phyloP scores from a whole-genome alignment of 2,113 vertebrate genomes.

The Callionymus lyra region DNA sequence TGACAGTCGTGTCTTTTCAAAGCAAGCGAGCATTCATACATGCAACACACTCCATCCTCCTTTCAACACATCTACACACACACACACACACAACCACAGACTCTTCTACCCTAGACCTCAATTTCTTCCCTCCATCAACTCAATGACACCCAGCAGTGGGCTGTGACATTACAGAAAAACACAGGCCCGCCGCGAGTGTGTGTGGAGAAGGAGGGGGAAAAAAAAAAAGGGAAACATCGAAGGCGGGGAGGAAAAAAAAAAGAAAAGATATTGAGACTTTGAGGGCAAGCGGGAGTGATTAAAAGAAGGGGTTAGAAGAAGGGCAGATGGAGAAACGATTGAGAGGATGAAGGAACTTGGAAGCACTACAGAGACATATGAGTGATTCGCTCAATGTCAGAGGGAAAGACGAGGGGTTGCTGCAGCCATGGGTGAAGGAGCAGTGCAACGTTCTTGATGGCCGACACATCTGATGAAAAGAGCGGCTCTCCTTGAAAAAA shows the following conservation, averaged over 20 bases:
- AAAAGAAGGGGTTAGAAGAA: constrained; percentile 43
- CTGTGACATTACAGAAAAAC: constrained; percentile 66
- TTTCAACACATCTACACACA: constrained; percentile 11
- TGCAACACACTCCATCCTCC: constrained; percentile 32
- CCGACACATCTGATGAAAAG: constrained; percentile 52
- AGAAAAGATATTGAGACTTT: constrained; percentile 24
- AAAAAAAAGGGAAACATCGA: constrained; percentile 2
- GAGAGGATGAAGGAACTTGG: constrained; percentile 35
- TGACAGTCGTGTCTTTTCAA: constrained; percentile 46
- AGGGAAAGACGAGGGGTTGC: constrained; percentile 39
- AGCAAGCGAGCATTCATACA: constrained; percentile 43
- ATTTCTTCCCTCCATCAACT: constrained; percentile 68
- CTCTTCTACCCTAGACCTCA: constrained; percentile 32
- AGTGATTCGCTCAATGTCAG: constrained; percentile 64
- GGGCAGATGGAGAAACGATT: constrained; percentile 33
- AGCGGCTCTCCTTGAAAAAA: constrained; percentile 47
- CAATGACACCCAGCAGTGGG: constrained; percentile 65
- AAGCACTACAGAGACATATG: constrained; percentile 45
- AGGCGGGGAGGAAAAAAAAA: constrained; percentile 9
- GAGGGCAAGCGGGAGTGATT: constrained; percentile 34
- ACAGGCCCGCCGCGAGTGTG: constrained; percentile 8
- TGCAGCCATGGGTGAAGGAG: constrained; percentile 55
- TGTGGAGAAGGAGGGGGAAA: background rate
- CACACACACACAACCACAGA: constrained; percentile 11
- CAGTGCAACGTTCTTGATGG: constrained; percentile 58